phyloP scores from a whole-genome alignment of 2,797 vertebrate genomes.

The Myripristis jacobus region DNA sequence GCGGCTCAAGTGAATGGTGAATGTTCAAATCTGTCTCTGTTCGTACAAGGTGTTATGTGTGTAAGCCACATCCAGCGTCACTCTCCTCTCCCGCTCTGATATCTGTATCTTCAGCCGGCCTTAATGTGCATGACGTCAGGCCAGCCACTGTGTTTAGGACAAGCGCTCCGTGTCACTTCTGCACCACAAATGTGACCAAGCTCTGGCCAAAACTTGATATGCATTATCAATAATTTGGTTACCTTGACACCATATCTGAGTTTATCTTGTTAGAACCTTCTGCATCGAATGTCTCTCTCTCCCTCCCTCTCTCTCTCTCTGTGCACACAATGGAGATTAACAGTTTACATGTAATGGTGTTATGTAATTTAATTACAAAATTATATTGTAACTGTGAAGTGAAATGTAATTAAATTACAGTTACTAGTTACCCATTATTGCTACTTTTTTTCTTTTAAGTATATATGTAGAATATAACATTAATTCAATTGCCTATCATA shows the following conservation, averaged over 20 bases:
- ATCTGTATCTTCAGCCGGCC: constrained; percentile 63
- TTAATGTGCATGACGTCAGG: constrained; percentile 74
- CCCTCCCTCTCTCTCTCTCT: constrained; percentile 24
- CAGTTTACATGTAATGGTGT: too few relatives aligned
- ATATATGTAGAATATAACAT: too few relatives aligned
- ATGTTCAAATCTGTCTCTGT: constrained; percentile 13
- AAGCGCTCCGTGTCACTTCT: constrained; percentile 74
- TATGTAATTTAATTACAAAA: too few relatives aligned
- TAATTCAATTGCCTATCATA: too few relatives aligned
- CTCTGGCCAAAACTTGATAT: constrained; percentile 75
- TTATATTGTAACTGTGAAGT: too few relatives aligned
- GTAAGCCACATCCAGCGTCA: constrained; percentile 30
- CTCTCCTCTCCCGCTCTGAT: constrained; percentile 38
- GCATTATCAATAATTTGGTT: constrained; percentile 77
- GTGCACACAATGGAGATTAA: constrained; percentile 16
- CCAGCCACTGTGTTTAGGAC: constrained; percentile 75
- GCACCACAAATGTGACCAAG: constrained; percentile 76
- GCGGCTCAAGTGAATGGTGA: not conserved
- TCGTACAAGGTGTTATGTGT: constrained; percentile 27
- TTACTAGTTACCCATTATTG: too few relatives aligned
- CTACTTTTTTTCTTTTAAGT: too few relatives aligned
- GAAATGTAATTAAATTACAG: too few relatives aligned
- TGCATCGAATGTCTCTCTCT: constrained; percentile 43
- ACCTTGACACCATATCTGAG: constrained; percentile 73
- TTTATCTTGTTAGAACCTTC: constrained; percentile 73